phyloP scores from a whole-genome alignment of 2,113 vertebrate species.

The Spermophilus dauricus region DNA sequence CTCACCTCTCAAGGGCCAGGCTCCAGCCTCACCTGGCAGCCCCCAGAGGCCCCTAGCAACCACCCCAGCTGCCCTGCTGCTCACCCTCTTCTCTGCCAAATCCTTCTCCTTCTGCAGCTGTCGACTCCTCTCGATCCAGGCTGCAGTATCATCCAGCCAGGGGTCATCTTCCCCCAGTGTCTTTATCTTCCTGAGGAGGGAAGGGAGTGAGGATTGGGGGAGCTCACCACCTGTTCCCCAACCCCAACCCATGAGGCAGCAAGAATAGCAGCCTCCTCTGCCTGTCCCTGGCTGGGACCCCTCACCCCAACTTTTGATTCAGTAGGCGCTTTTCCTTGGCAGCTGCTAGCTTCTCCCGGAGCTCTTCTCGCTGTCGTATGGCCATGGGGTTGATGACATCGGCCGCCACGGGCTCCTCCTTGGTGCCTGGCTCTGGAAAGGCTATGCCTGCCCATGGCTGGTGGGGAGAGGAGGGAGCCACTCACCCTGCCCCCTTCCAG shows the following conservation, averaged over 20 bases:
- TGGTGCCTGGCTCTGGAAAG: slow-evolving; percentile 92
- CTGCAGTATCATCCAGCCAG: slow-evolving; percentile 94
- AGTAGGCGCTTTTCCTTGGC: slow-evolving; percentile 95
- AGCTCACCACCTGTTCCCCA: background rate
- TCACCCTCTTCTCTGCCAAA: slow-evolving; percentile 94
- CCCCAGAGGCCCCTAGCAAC: background rate
- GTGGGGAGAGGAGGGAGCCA: slow-evolving; percentile 79
- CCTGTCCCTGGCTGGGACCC: background rate
- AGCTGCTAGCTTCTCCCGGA: slow-evolving; percentile 94
- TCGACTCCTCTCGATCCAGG: slow-evolving; percentile 95
- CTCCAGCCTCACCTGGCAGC: background rate
- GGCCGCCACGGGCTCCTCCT: slow-evolving; percentile 93
- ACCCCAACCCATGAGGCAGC: background rate
- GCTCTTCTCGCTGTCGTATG: slow-evolving; percentile 92
- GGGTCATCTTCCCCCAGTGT: slow-evolving; percentile 93
- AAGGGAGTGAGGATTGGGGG: background rate
- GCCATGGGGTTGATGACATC: slow-evolving; percentile 93
- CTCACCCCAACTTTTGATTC: slow-evolving; percentile 94
- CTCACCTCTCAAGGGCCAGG: too few relatives aligned
- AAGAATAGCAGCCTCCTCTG: background rate
- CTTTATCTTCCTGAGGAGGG: slow-evolving; percentile 92
- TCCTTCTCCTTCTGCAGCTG: slow-evolving; percentile 94
- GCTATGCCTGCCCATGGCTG: slow-evolving; percentile 79
- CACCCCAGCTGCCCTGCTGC: background rate
- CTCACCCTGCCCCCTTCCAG: slow-evolving; percentile 72